Evolutionary conservation across 2,113 vertebrate genomes (phyloP).

Genomic region (Dasyornis broadbenti): DNA sequence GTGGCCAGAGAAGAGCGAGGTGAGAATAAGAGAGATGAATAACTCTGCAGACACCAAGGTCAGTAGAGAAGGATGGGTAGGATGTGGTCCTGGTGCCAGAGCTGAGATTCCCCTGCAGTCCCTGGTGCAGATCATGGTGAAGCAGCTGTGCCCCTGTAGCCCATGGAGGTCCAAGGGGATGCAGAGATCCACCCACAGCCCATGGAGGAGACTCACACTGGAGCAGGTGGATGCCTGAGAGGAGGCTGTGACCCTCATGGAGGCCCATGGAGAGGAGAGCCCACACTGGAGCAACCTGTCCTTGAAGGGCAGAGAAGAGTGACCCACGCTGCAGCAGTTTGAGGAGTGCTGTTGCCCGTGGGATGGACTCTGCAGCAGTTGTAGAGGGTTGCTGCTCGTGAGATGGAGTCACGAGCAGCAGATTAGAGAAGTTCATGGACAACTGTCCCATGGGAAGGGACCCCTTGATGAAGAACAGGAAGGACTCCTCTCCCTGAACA

Average conservation of each 20-base stretch:
- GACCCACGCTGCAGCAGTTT: neutral
- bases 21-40: neutral
- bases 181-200: neutral
- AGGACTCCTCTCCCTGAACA: neutral
- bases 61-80: neutral
- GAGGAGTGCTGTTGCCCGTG: fast-evolving
- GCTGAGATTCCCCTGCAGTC: neutral
- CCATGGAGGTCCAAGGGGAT: neutral
- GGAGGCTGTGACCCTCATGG: neutral
- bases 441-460: neutral
- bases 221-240: neutral
- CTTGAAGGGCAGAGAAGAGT: neutral
- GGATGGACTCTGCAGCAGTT: neutral
- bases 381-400: neutral
- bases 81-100: neutral
- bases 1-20: fast-evolving
- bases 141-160: neutral
- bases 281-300: neutral
- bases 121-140: neutral
- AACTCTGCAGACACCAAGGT: neutral
- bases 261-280: neutral
- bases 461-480: neutral
- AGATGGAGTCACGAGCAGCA: fast-evolving
- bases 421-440: neutral
- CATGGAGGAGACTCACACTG: neutral